Evolutionary conservation across 2,113 vertebrate genomes (phyloP), one percentile per base, ranked within the genome.

Genomic region (Monopterus albus): DNA sequence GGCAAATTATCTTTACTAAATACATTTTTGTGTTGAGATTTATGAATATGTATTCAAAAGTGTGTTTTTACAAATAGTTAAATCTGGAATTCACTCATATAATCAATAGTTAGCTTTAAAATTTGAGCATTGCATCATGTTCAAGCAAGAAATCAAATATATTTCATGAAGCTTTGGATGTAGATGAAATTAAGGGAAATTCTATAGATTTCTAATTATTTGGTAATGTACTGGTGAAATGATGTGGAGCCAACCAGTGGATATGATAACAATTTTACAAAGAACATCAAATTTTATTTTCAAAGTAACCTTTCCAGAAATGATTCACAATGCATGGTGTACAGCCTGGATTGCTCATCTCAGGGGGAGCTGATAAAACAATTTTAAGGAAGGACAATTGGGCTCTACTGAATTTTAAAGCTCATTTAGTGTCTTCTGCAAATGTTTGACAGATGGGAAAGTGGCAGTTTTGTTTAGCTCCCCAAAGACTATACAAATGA

Each of bases 391-490:
- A 81, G 87, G 77, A 85, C 84, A 83, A 88, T 75, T 56, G 70
- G 83, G 82, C 87, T 91, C 88, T 29, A 28, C 66, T 86, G 88
- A 87, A 80, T 82, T 84, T 82, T 72, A 66, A 73, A 81, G 87
- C 75, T 76, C 56, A 87, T 91, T 91, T 85, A 78, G 65, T 57
- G 50, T 74, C 39, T 62, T 71, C 74, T 78, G 72, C 75, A 73
- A 85, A 64, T 89, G 90, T 78, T 71, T 83, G 83, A 87, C 89
- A 91, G 90, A 91, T 89, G 88, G 88, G 64, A 57, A 75, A 80
- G 79, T 78, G 80, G 84, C 83, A 86, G 83, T 87, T 74, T 11
- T 67, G 56, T 76, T 84, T 52, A 53, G 55, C 53, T 84, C 85
- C 87, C 82, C 10, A 29, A 73, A 89, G 88, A 87, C 78, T 18